Evolutionary conservation across 2,888 invertebrate genomes (phyloP).

Genomic region (Baronia brevicornis): DNA sequence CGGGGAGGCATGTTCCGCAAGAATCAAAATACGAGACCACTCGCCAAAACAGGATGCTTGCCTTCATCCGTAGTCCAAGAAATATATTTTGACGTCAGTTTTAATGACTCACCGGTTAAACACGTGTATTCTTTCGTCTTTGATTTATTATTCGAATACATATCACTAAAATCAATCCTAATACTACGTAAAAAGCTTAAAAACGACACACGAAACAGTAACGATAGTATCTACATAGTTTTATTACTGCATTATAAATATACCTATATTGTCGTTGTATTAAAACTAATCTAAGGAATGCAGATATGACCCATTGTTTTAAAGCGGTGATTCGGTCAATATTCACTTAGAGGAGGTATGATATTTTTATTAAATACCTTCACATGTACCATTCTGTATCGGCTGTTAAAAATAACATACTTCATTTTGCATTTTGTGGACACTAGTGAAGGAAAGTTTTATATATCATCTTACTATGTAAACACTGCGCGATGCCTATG

Average conservation of each 20-base stretch:
- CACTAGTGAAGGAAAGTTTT: neutral
- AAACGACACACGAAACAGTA: too few relatives aligned
- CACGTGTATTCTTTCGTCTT: slow-evolving; percentile 2
- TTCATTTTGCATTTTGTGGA: too few relatives aligned
- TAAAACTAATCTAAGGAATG: slow-evolving; percentile 6
- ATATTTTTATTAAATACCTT: slow-evolving; percentile 4
- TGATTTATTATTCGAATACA: neutral
- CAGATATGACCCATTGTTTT: slow-evolving; percentile 3
- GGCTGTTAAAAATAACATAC: too few relatives aligned
- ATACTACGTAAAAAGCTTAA: too few relatives aligned
- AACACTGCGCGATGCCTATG: slow-evolving; percentile 24
- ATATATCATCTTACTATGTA: slow-evolving; percentile 19
- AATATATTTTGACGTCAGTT: slow-evolving; percentile 31
- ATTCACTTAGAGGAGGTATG: neutral
- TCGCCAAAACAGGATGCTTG: slow-evolving; percentile 52
- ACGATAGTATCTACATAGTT: too few relatives aligned
- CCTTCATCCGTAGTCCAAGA: slow-evolving; percentile 27
- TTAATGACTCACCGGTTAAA: slow-evolving; percentile 28
- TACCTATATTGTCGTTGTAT: too few relatives aligned
- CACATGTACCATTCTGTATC: neutral
- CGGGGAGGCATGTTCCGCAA: slow-evolving; percentile 32
- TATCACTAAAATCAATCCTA: too few relatives aligned
- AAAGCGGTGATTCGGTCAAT: slow-evolving; percentile 1
- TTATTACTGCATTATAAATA: too few relatives aligned
- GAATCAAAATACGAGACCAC: slow-evolving; percentile 36